Base-by-base conservation (phyloP, 2,113 vertebrate species). In the Ursus arctos region DNA sequence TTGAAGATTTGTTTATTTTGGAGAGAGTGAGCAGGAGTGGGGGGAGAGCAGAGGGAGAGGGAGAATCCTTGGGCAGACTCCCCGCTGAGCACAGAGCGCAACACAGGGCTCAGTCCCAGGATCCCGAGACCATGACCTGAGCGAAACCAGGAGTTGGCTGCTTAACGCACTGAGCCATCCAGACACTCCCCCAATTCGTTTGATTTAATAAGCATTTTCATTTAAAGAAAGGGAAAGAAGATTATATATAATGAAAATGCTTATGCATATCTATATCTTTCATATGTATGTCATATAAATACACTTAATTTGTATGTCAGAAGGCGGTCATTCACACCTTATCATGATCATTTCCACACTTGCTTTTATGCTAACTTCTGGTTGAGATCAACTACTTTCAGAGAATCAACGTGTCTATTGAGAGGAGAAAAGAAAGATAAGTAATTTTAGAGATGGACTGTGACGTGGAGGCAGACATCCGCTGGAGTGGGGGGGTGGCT, bases 141-240 rank as follows among this genome's bases (percentile, higher is more conserved):
- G 33, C 16, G 3, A 69, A 69, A 69, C 65, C 65, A 69, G 9
- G 65, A 69, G 65, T 31, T 9, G 65, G 65, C 65, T 12, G 0
- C 65, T 69, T n/a, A 69, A n/a, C 67, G 16, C 67, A n/a, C 4
- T n/a, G 33, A 69, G 33, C 67, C 33, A 69, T 16, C n/a, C 31
- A 19, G 33, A 16, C 67, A 18, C 33, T n/a, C 67, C 31, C 84
- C 63, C 33, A 85, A 43, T 96, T 95, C 36, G 16, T 86, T 96
- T 94, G 24, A 91, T 71, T 91, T 82, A 96, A 47, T 96, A 81
- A 61, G 5, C 21, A 79, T 92, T 94, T 97, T 95, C 36, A 88
- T 82, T 55, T 88, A 84, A 95, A 79, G 31, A 81, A 85, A 90
- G 83, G 19, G 26, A 59, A 95, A 74, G 69, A 65, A 83, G 36